Evolutionary conservation across 2,113 vertebrate species (phyloP).

Genomic region (Tonatia bakeri): DNA sequence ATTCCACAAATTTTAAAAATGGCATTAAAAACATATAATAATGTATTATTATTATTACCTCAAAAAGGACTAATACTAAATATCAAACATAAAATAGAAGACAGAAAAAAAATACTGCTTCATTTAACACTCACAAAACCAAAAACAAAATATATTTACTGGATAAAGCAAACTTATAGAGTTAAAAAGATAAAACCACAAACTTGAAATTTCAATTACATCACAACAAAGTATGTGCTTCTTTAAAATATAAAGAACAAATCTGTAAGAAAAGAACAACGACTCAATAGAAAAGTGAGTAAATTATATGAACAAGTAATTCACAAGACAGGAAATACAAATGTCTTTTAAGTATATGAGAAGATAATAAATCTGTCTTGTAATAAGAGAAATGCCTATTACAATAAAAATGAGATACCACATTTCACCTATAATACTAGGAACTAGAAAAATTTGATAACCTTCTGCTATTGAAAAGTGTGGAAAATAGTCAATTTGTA

Average conservation of each 20-base stretch:
- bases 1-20: background rate
- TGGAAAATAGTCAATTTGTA: background rate
- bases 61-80: background rate
- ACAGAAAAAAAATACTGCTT: background rate
- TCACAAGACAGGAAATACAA: slow-evolving; percentile 24
- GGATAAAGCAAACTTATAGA: background rate
- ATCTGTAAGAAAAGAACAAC: background rate
- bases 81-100: background rate
- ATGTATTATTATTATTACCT: background rate
- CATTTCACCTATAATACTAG: slow-evolving; percentile 2
- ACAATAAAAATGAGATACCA: slow-evolving; percentile 7
- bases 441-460: background rate
- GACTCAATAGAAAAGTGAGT: background rate
- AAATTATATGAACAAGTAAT: background rate
- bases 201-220: background rate
- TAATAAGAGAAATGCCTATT: slow-evolving; percentile 28
- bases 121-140: background rate
- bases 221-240: background rate
- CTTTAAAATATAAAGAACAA: background rate
- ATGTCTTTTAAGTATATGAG: background rate
- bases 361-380: slow-evolving; percentile 2
- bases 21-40: background rate
- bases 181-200: background rate
- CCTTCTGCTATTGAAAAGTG: background rate
- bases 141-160: background rate